Evolutionary conservation across 2,113 vertebrate genomes (phyloP), one percentile per base, ranked within the genome.

Genomic region (Tiliqua scincoides): DNA sequence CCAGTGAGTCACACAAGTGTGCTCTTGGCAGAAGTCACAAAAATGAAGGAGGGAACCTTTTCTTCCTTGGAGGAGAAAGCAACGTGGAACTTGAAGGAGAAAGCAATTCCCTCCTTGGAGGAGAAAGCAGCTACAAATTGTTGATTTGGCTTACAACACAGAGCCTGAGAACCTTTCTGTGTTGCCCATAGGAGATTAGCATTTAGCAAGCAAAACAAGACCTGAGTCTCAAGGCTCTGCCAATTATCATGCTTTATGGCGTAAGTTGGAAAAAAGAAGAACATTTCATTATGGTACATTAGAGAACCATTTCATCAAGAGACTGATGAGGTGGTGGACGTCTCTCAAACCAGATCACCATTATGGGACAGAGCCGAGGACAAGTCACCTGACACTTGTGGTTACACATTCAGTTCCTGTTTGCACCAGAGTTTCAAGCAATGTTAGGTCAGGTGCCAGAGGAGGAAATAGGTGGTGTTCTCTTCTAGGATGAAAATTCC

Each of bases 171-270:
- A 62, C 32, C 1, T 0, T 83, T 73, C 70, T 63, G 18, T 57
- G 27, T 0, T 4, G n/a, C 21, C 15, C 27, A 8, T 5, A 17
- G 17, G 84, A 1, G 43, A 0, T 5, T 9, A 21, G 30, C 0
- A 14, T 79, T 86, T 85, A 81, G 40, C 27, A 71, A 1, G 4
- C 1, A 8, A 0, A 14, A 27, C 11, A 57, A 65, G 27, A 11
- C 18, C 4, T 82, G 48, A 62, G 81, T 74, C 2, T 25, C 23
- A 62, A 63, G 57, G 14, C n/a, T 2, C 54, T 76, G 21, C 2
- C 3, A 82, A 0, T 63, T 3, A 10, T 21, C 0, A 1, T 80
- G 79, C 0, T 40, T 65, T 79, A 63, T 17, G 14, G 70, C 3
- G 0, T 1, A 25, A 71, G 21, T 1, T 62, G 25, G 68, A 84